Evolutionary conservation across 2,888 invertebrate genomes (phyloP).

Genomic region (Lepidonotus clava): DNA sequence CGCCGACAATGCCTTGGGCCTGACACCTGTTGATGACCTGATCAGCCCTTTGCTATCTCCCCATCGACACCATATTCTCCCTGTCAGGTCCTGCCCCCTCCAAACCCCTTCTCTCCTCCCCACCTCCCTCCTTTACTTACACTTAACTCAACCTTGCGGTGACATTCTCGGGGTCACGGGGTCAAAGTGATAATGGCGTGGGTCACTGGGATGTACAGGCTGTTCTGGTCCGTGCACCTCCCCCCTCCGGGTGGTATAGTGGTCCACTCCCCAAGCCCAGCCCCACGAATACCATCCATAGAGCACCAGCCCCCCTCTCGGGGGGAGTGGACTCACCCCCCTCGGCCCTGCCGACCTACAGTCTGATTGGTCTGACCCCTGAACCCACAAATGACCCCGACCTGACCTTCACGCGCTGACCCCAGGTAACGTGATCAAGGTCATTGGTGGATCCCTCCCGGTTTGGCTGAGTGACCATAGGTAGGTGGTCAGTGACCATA

Average conservation of each 20-base stretch:
- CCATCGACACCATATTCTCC: constrained; percentile 20
- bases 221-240: background rate
- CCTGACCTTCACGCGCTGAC: constrained; percentile 13
- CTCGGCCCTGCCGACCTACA: constrained; percentile 19
- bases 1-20: background rate
- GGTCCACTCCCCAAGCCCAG: background rate
- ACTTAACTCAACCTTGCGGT: constrained; percentile 28
- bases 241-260: background rate
- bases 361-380: constrained; percentile 28
- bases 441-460: constrained; percentile 13
- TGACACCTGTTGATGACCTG: constrained; percentile 14
- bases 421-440: constrained; percentile 50
- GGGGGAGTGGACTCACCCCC: background rate
- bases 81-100: background rate
- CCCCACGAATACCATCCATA: background rate
- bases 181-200: constrained; percentile 33
- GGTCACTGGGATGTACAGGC: constrained; percentile 24
- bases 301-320: background rate
- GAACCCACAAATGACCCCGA: background rate
- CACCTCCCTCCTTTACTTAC: background rate
- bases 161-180: constrained; percentile 41
- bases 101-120: background rate
- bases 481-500: constrained; percentile 42
- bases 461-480: constrained; percentile 29
- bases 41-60: constrained; percentile 19